Percentiles rank a stretch among this genome's conserved stretches.
Conservation (phyloP, 2,797 vertebrate species). For the Poeciliopsis presidionis region DNA sequence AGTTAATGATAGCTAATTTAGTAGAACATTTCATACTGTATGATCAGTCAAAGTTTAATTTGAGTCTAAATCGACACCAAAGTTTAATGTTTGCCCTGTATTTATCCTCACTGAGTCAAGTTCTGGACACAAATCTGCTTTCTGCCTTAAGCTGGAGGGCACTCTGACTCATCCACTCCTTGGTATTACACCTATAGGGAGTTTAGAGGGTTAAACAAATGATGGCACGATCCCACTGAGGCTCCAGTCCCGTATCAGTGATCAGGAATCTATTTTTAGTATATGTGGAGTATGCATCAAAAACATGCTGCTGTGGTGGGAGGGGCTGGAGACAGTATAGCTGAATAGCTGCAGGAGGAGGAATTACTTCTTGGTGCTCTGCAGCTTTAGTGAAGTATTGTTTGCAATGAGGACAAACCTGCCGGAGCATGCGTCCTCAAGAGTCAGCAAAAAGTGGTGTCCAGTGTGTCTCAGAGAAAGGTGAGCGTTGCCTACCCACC, state of each 20-base stretch:
- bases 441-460: slow-evolving; percentile 34
- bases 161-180: neutral
- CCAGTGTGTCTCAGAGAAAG: neutral
- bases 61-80: neutral
- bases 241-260: neutral
- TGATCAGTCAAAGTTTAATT: neutral
- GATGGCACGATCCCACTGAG: neutral
- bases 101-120: neutral
- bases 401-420: neutral
- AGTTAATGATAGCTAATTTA: neutral
- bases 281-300: neutral
- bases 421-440: slow-evolving; percentile 9
- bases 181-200: neutral
- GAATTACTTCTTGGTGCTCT: neutral
- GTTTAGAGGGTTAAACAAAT: neutral
- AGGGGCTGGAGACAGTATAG: neutral
- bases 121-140: neutral
- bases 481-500: neutral
- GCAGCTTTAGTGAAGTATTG: slow-evolving; percentile 4
- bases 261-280: slow-evolving; percentile 23
- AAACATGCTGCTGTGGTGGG: neutral
- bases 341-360: neutral
- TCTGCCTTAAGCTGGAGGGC: neutral
- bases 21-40: neutral
- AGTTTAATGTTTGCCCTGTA: neutral